Base-by-base conservation (phyloP, 2,797 vertebrate species). In the Centroberyx gerrardi region DNA sequence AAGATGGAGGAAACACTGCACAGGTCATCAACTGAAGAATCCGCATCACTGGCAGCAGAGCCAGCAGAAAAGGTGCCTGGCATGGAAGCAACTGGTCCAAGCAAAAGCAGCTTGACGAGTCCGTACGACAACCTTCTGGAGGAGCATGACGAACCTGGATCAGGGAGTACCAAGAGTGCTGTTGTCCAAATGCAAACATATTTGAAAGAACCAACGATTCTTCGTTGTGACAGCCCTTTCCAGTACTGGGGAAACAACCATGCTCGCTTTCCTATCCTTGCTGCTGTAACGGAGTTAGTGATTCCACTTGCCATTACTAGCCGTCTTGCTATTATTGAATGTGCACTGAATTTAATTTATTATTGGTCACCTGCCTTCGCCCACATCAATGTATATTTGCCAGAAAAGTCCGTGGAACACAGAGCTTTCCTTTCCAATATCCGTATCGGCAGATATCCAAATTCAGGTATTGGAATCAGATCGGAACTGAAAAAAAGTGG, bases 161-260 rank as follows among this genome's bases (percentile, higher is more conserved):
- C 63, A 65, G 49, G 63, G 51, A 17, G 63, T 38, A 49, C 15
- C 44, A n/a, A 52, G 49, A 33, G 9, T 52, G 51, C n/a, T 14
- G 63, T 53, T 36, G 22, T 65, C 10, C 31, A 65, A 65, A 65
- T 65, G 48, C 31, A 65, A 65, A 53, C 36, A 5, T 53, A 52
- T 52, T 22, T 18, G 15, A 18, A 52, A 52, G n/a, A 22, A 22
- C n/a, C 51, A n/a, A 52, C 18, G 15, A 22, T 10, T 22, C 10
- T 3, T 22, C 3, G 51, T 8, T 8, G 1, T 8, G 46, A 8
- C 12, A 14, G 12, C 18, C 51, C n/a, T 52, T 52, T 52, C n/a
- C 13, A 22, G 51, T 52, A 18, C 51, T 22, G 51, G 51, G 51
- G 51, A 8, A 52, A n/a, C n/a, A n/a, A n/a, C n/a, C n/a, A n/a